Base-by-base conservation (phyloP, 2,113 vertebrate species). In the Hydrochoerus hydrochaeris region DNA sequence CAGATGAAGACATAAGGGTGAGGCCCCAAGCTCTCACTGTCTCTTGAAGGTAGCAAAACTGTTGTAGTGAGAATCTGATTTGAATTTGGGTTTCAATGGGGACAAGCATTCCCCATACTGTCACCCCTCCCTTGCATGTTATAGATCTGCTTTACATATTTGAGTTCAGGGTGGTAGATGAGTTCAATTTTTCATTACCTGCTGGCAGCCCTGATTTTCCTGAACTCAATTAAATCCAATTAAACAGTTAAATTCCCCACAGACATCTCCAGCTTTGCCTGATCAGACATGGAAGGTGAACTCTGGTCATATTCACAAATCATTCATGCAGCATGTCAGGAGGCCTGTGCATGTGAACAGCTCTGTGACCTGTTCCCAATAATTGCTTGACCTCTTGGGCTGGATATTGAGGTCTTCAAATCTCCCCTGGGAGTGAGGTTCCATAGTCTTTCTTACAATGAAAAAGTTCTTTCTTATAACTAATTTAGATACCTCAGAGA, bases 401-500 rank as follows among this genome's bases (percentile, higher is more conserved):
- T 26, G 8, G 13, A 11, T 44, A 44, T 82, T 22, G 5, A n/a
- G 16, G 5, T 46, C 41, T n/a, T 49, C 44, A 28, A 24, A 22
- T n/a, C 32, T 7, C 46, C 30, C 32, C 7, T 32, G 81, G 65
- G 41, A 90, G 3, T 32, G 35, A 91, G 35, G 16, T 63, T 85
- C 44, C 16, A 0, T 38, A 38, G 19, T 14, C 24, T 57, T 5
- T 24, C 12, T 73, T 13, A 3, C 65, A 26, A 73, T 24, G 62
- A 60, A 80, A 83, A 65, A 5, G 16, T 58, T 38, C 87, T 86
- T 83, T 85, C 62, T 83, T 60, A 78, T 17, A 86, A 65, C 14
- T 84, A 78, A 65, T 73, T 80, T 35, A 83, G 82, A n/a, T 84
- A 20, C 71, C 92, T 69, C n/a, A 10, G 44, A 63, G 75, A 32